Evolutionary conservation across 2,888 invertebrate genomes (phyloP).

Genomic region (Polydrusus pterygomalis): DNA sequence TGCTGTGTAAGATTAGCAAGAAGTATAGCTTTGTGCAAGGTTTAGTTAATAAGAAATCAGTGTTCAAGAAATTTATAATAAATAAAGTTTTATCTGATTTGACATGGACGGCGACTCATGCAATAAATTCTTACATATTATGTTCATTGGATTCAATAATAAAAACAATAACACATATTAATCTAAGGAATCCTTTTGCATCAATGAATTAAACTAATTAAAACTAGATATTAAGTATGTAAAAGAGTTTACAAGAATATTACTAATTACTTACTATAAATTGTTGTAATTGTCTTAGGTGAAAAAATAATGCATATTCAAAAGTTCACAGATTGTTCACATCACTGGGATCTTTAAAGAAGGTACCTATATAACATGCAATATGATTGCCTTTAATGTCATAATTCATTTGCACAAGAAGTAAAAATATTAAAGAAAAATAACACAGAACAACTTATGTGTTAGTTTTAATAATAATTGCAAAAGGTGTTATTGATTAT

Average conservation of each 20-base stretch:
- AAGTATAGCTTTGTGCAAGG: no score
- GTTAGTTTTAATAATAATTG: not conserved
- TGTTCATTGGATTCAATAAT: no score
- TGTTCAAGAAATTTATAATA: no score
- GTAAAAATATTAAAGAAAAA: not conserved
- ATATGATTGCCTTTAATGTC: not conserved
- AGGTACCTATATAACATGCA: not conserved
- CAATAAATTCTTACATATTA: no score
- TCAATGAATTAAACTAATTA: not conserved
- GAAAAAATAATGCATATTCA: no score
- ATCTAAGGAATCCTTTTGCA: not conserved
- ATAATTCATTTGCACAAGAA: not conserved
- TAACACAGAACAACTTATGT: not conserved
- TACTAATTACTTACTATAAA: not conserved
- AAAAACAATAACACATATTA: no score
- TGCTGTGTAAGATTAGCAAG: no score
- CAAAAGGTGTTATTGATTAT: not conserved
- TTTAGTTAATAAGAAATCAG: no score
- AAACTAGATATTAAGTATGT: not conserved
- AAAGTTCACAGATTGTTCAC: not conserved
- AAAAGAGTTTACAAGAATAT: not conserved
- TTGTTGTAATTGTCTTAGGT: no score
- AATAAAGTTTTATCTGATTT: constrained; percentile 14
- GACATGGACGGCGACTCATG: not conserved
- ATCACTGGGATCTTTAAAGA: not conserved